Percentiles rank a stretch among this genome's conserved stretches.
phyloP scores from a whole-genome alignment of 2,113 vertebrate species.

The Pelodiscus sinensis region DNA sequence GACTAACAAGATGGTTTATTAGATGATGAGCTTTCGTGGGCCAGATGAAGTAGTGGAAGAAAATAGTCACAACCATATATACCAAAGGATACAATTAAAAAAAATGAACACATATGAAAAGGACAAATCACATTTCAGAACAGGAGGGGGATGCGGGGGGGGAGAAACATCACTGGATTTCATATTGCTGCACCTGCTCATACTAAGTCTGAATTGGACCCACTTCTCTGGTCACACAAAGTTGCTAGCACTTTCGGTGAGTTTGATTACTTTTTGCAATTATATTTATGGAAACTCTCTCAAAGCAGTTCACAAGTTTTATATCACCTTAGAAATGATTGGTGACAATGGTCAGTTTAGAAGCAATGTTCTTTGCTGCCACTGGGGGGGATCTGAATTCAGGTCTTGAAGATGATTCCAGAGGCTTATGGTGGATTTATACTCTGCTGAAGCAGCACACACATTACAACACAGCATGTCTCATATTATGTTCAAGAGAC shows the following conservation, averaged over 20 bases:
- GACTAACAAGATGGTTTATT: no score
- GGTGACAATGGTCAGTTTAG: neutral
- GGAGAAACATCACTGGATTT: neutral
- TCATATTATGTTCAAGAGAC: neutral
- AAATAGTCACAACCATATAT: no score
- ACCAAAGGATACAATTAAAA: no score
- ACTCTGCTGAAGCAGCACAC: neutral
- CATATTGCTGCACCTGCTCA: neutral
- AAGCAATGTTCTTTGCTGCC: neutral
- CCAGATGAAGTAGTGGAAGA: no score
- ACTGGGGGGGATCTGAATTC: neutral
- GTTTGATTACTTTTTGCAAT: neutral
- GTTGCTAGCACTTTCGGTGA: neutral
- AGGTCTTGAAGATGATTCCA: fast-evolving
- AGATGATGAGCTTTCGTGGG: no score
- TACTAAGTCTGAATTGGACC: neutral
- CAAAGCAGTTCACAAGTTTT: neutral
- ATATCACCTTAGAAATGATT: neutral
- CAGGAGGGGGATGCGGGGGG: no score
- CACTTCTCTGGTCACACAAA: neutral
- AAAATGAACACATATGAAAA: no score
- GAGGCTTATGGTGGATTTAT: neutral
- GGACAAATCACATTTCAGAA: no score
- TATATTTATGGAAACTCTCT: neutral
- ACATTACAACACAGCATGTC: neutral